These are phyloP conservation scores for Aphis craccivora DNA, from an alignment of 1,140 invertebrate species.

Conservation along the genomic window DNA sequence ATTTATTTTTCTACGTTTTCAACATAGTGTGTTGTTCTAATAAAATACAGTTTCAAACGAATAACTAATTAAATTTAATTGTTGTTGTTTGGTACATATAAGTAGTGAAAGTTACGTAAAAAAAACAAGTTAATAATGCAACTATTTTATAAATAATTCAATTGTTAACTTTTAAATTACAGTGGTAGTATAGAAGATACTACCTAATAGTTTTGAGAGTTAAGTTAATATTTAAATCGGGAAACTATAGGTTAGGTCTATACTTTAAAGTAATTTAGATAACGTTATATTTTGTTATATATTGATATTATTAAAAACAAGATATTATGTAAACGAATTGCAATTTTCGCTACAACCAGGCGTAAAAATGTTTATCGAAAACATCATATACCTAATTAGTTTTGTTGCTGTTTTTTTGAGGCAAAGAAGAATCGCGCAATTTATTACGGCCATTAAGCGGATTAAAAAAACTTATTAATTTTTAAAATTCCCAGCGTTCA, in stretches of 20 bases:
- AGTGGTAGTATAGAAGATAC: not conserved
- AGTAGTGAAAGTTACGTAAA: not conserved
- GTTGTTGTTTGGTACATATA: not conserved
- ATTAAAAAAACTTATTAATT: conserved; percentile 7
- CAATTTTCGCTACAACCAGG: not conserved
- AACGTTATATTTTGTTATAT: not conserved
- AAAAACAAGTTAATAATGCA: not conserved
- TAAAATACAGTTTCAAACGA: not conserved
- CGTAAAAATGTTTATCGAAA: not conserved
- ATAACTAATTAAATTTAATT: conserved; percentile 21
- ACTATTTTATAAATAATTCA: not conserved
- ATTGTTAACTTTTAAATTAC: not conserved
- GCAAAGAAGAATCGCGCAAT: not conserved
- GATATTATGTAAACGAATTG: not conserved
- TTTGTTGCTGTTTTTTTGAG: not conserved
- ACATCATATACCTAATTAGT: not conserved
- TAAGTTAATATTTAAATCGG: not conserved
- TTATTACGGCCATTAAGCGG: conserved; percentile 16
- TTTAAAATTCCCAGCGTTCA: not conserved
- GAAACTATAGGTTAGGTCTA: not conserved
- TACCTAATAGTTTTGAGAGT: not conserved
- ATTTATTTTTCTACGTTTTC: not conserved
- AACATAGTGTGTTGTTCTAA: not conserved
- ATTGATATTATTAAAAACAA: not conserved
- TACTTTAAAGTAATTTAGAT: not conserved